Evolutionary conservation across 2,888 invertebrate genomes (phyloP).

Genomic region (Helicoverpa assulta): DNA sequence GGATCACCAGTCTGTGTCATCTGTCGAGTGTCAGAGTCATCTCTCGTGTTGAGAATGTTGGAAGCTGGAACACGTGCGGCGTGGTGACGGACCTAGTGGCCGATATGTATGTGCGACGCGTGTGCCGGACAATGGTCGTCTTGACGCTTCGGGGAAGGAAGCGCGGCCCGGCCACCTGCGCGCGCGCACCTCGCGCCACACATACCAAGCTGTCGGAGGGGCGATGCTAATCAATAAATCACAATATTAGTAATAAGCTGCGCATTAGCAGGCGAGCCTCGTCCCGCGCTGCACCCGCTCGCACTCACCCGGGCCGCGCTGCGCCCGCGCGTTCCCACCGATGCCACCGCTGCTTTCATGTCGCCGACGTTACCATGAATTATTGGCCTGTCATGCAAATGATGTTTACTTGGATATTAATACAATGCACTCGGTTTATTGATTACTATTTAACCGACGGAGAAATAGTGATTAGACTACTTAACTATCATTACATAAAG

Average conservation of each 20-base stretch:
- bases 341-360: conserved; percentile 25
- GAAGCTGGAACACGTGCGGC: too few species aligned
- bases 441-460: conserved; percentile 17
- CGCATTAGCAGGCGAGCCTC: conserved; percentile 23
- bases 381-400: conserved; percentile 28
- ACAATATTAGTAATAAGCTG: conserved; percentile 53
- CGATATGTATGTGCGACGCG: conserved; percentile 68
- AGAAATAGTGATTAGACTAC: too few species aligned
- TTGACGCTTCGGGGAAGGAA: conserved; percentile 80
- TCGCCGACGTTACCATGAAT: conserved; percentile 32
- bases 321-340: conserved; percentile 29
- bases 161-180: conserved; percentile 75
- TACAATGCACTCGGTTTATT: background rate
- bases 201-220: conserved; percentile 45
- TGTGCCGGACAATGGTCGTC: conserved; percentile 70
- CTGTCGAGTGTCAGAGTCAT: too few species aligned
- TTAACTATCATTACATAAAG: background rate
- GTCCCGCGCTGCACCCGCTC: conserved; percentile 10
- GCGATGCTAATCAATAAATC: conserved; percentile 61
- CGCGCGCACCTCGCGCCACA: conserved; percentile 43
- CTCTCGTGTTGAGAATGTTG: too few species aligned
- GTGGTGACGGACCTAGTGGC: conserved; percentile 2
- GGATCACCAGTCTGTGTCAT: too few species aligned
- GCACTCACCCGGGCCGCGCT: conserved; percentile 3
- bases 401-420: conserved; percentile 29